Evolutionary conservation across 1,140 invertebrate genomes (phyloP).

Genomic region (Zaprionus ghesquierei): DNA sequence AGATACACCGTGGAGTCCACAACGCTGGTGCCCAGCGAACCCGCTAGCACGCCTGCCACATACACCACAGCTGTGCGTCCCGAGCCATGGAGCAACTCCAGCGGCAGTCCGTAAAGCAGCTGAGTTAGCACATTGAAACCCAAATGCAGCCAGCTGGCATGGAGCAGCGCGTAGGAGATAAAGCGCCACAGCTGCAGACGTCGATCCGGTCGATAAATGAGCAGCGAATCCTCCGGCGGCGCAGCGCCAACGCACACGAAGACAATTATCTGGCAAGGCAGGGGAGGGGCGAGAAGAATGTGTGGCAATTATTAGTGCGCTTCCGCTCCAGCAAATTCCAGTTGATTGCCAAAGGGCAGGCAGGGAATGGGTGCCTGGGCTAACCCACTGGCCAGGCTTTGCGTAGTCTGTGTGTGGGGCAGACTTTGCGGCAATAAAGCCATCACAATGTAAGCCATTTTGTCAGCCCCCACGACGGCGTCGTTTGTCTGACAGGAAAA

Average conservation of each 20-base stretch:
- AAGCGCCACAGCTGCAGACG: conserved; percentile 96
- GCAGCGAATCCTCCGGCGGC: conserved; percentile 92
- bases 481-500: conserved; percentile 25
- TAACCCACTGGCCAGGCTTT: background rate
- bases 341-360: background rate
- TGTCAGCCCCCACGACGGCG: conserved; percentile 21
- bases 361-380: background rate
- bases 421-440: conserved; percentile 51
- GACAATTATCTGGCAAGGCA: conserved; percentile 89
- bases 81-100: conserved; percentile 97
- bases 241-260: conserved; percentile 93
- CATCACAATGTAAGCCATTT: conserved; percentile 62
- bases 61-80: conserved; percentile 94
- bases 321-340: background rate
- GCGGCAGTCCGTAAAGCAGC: conserved; percentile 93
- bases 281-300: background rate
- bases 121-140: conserved; percentile 97
- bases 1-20: conserved; percentile 97
- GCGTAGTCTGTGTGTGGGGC: background rate
- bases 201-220: conserved; percentile 96
- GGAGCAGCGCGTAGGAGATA: conserved; percentile 96
- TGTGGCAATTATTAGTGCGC: background rate
- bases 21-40: conserved; percentile 94
- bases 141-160: conserved; percentile 97
- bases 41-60: conserved; percentile 95